Evolutionary conservation across 2,113 vertebrate species (phyloP).

Genomic region (Urocitellus parryii): DNA sequence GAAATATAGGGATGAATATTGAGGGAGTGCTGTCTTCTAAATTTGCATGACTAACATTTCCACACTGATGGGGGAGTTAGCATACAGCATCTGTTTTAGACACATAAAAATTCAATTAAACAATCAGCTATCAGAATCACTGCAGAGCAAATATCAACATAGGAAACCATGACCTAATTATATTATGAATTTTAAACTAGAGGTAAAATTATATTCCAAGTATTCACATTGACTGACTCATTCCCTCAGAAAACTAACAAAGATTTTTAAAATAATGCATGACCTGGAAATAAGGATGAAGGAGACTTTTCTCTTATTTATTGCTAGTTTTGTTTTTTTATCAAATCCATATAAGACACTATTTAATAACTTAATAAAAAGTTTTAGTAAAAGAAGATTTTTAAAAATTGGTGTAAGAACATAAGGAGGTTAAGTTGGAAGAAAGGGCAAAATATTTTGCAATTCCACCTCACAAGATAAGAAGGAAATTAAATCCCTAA

Average conservation of each 20-base stretch:
- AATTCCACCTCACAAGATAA: background rate
- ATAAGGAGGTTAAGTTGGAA: background rate
- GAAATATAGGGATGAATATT: constrained; percentile 78
- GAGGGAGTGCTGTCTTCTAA: constrained; percentile 74
- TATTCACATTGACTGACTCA: constrained; percentile 58
- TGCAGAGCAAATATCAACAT: constrained; percentile 81
- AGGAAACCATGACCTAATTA: constrained; percentile 84
- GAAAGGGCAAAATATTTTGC: background rate
- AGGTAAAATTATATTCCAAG: constrained; percentile 77
- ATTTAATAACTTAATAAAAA: background rate
- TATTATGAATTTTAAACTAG: constrained; percentile 81
- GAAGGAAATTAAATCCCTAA: background rate
- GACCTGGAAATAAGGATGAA: background rate
- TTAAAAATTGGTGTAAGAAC: background rate
- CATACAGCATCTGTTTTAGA: constrained; percentile 85
- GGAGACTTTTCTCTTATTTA: constrained; percentile 18
- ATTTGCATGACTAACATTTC: constrained; percentile 83
- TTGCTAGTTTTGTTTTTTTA: background rate
- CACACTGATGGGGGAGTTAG: constrained; percentile 74
- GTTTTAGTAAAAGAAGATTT: constrained; percentile 41
- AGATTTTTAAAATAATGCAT: constrained; percentile 44
- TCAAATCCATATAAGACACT: constrained; percentile 6
- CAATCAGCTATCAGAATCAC: constrained; percentile 83
- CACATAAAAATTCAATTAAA: constrained; percentile 88
- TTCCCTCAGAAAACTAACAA: constrained; percentile 51